Conservation (phyloP, 2,797 vertebrate species). For the Leontocebus nigricollis region DNA sequence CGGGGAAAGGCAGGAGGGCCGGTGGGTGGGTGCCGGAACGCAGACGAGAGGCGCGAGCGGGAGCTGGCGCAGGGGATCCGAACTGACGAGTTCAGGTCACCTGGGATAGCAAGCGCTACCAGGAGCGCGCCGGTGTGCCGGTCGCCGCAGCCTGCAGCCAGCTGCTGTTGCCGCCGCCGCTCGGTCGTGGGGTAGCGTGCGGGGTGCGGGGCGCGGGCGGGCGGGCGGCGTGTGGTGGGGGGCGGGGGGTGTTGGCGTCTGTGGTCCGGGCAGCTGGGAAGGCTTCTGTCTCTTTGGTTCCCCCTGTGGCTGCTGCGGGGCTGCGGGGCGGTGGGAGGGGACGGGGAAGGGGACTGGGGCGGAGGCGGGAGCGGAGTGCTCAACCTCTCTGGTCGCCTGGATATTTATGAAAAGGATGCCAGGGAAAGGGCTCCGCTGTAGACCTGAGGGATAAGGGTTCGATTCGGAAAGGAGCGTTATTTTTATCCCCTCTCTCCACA, state of each 20-base stretch:
- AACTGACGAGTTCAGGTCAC: not conserved
- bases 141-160: slow-evolving; percentile 21
- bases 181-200: slow-evolving; percentile 48
- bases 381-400: not conserved
- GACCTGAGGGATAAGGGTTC: not conserved
- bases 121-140: not conserved
- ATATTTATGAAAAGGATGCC: not conserved
- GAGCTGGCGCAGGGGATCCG: not conserved
- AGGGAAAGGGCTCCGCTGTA: not conserved
- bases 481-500: not conserved
- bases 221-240: slow-evolving; percentile 57
- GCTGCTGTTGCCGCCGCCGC: slow-evolving; percentile 34
- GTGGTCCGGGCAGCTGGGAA: slow-evolving; percentile 77
- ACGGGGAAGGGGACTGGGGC: not conserved
- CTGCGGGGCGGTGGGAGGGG: not conserved
- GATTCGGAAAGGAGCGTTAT: too few species aligned
- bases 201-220: slow-evolving; percentile 57
- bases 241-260: slow-evolving; percentile 72
- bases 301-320: slow-evolving; percentile 70
- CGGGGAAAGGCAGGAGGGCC: not conserved
- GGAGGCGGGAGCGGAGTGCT: not conserved
- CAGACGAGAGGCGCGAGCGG: not conserved
- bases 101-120: slow-evolving; percentile 27
- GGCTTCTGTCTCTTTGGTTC: slow-evolving; percentile 78
- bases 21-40: not conserved